Base-by-base conservation (phyloP, 2,888 invertebrate genomes). In the Dynastes hyllus region DNA sequence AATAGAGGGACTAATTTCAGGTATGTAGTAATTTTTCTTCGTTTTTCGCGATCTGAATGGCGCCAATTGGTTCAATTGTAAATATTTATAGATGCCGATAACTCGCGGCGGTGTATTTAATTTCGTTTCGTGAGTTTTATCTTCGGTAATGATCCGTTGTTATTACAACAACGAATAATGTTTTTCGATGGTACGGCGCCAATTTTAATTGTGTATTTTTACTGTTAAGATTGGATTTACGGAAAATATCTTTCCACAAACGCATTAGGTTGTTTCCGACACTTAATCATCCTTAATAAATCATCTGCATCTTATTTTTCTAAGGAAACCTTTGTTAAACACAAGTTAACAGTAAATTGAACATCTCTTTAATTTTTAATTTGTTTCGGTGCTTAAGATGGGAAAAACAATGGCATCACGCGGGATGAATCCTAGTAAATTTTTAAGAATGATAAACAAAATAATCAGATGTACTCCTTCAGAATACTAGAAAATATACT, bases 11-110 rank as follows among this genome's bases (percentile, higher is more conserved):
- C 5, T 58, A 58, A 58, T 58, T 58, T 58, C 55, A 58, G 55
- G 55, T 58, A 58, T 58, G 55, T 22, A 58, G 55, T 58, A 58
- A 58, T 58, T 9, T 58, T 58, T 58, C 22, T 22, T 16, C 55
- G 45, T 58, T 58, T 58, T 58, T 58, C 55, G 55, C 55, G 45
- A 58, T 58, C 27, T 58, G 55, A 58, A 58, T 58, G 55, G 55
- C 55, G 55, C 55, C 55, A 58, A 58, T 58, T n/a, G n/a, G 53
- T 53, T 53, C 53, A 53, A 53, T 53, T 53, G 53, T 53, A 53
- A 53, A 53, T 53, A 53, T 53, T 53, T 53, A 53, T 11, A 53
- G 16, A 53, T 53, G 53, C 53, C 16, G 53, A 53, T 16, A 53
- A n/a, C 13, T 53, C 53, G 53, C 53, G 4, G 53, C 53, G n/a